Conservation (phyloP, 2,113 vertebrate genomes). For the Notiomystis cincta region DNA sequence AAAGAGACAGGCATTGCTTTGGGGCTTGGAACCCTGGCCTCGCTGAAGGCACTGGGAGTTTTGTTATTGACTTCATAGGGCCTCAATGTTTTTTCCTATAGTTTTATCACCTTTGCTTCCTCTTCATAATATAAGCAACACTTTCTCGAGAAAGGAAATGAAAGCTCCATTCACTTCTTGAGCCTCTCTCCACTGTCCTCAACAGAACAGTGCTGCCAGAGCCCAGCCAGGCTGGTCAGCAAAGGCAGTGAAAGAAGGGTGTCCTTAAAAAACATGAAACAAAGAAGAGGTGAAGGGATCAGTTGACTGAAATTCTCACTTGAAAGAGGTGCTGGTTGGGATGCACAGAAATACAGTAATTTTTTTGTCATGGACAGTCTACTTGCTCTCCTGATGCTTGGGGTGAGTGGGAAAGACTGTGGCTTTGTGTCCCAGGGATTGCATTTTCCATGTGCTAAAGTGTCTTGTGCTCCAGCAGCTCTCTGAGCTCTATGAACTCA, state of each 20-base stretch:
- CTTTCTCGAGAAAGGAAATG: constrained; percentile 59
- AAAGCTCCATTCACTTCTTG: constrained; percentile 53
- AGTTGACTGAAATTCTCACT: background rate
- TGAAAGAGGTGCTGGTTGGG: background rate
- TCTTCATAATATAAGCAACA: constrained; percentile 17
- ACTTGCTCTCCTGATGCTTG: background rate
- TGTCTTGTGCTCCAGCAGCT: background rate
- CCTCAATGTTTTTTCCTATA: background rate
- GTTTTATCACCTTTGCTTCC: constrained; percentile 49
- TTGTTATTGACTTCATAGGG: background rate
- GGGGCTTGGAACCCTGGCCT: constrained; percentile 12
- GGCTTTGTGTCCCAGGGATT: background rate
- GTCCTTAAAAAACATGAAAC: background rate
- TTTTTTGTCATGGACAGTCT: background rate
- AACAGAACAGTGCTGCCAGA: constrained; percentile 40
- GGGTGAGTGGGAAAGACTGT: background rate
- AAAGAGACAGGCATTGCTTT: constrained; percentile 57
- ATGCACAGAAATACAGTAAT: background rate
- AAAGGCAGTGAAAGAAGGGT: background rate
- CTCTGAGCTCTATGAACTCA: background rate
- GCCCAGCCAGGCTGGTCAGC: constrained; percentile 29
- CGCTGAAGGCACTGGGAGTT: constrained; percentile 17
- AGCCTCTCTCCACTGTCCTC: constrained; percentile 4
- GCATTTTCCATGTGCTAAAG: background rate
- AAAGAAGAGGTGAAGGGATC: background rate